Base-by-base conservation (phyloP, 1,140 invertebrate genomes). In the Drosophila pseudoananassae region DNA sequence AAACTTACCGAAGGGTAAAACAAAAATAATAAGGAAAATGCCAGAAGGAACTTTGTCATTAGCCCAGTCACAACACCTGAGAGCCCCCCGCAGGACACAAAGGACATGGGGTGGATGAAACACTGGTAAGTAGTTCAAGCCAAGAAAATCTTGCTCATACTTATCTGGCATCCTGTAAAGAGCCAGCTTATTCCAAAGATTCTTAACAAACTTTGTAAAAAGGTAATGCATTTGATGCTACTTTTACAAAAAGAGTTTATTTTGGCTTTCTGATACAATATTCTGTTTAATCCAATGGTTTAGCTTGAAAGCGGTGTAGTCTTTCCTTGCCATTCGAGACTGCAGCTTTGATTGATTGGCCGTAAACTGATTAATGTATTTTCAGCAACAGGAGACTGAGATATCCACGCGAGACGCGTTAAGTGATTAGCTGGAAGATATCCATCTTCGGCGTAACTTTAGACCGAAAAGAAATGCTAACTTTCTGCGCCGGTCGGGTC, bases 321-420 rank as follows among this genome's bases (percentile, higher is more conserved):
- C 7, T 36, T 20, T 31, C 40, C 4, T 33, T 12, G 43, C 17
- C 14, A 29, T 31, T 76, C n/a, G n/a, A 45, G 25, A 40, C 45
- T 33, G 53, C 33, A 68, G 31, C 51, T 61, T 83, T 83, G 80
- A 82, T 82, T 82, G 78, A 84, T 78, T 43, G 15, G 63, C 47
- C 38, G 38, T 46, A 27, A 77, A 61, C 81, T 87, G 77, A 81
- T 81, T 81, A 74, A 76, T 80, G 66, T 59, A 27, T 27, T 36
- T 36, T 33, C 38, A 31, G 20, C 29, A 31, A 27, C 20, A 29
- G 40, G 23, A 74, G 25, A 52, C 38, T 15, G 51, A 17, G 31
- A 31, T 51, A 51, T 38, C 56, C 23, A 9, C 12, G 63, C 52
- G 38, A 20, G 38, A 61, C 12, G 15, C 15, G 31, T 29, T 51